A percentile compares a stretch with the other conserved stretches of the same genome.
phyloP scores from a whole-genome alignment of 1,140 invertebrate species.

The Cepaea nemoralis region DNA sequence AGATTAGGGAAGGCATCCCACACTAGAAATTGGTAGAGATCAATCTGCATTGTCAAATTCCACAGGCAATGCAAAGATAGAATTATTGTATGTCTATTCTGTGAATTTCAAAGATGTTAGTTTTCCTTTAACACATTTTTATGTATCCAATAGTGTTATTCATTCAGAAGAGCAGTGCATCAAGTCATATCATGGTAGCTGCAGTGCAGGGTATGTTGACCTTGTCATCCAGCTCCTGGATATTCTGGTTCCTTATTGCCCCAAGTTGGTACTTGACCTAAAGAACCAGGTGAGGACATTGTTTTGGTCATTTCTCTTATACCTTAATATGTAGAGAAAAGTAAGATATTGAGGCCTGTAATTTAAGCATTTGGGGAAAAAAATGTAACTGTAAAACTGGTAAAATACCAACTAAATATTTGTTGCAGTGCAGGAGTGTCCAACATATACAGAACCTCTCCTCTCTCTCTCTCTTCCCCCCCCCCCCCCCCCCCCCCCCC shows the following conservation, averaged over 20 bases:
- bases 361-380: background rate
- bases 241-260: background rate
- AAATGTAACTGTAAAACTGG: background rate
- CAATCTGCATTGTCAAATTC: no score
- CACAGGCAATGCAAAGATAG: no score
- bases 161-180: background rate
- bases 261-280: background rate
- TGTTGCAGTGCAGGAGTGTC: no score
- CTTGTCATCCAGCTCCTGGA: background rate
- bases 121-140: no score
- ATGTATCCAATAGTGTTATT: background rate
- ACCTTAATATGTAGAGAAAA: background rate
- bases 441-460: no score
- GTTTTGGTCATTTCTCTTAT: background rate
- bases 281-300: background rate
- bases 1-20: no score
- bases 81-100: no score
- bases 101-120: no score
- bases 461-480: no score
- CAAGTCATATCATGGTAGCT: background rate
- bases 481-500: no score
- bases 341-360: background rate
- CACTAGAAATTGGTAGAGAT: no score
- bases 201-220: background rate
- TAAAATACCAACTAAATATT: no score